Evolutionary conservation across 2,888 invertebrate genomes (phyloP).

Genomic region (Cyaniris semiargus): DNA sequence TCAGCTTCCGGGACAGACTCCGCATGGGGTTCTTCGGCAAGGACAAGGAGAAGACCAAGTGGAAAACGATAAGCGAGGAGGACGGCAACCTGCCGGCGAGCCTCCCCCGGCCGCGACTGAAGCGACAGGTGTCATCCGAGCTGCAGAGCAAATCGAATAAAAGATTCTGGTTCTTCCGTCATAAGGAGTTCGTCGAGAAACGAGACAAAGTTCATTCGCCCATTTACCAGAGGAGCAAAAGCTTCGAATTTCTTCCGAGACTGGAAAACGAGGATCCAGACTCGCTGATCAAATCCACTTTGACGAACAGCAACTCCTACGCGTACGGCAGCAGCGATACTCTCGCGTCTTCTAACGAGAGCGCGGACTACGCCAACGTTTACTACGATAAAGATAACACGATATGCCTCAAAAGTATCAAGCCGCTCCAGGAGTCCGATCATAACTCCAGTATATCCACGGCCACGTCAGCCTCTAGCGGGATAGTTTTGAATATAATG

Average conservation of each 20-base stretch:
- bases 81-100: slow-evolving; percentile 42
- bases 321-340: slow-evolving; percentile 63
- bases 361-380: slow-evolving; percentile 64
- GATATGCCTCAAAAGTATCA: slow-evolving; percentile 64
- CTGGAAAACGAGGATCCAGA: slow-evolving; percentile 59
- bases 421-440: slow-evolving; percentile 60
- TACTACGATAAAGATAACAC: slow-evolving; percentile 64
- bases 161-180: slow-evolving; percentile 70
- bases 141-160: slow-evolving; percentile 59
- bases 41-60: slow-evolving; percentile 58
- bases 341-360: slow-evolving; percentile 65
- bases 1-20: slow-evolving; percentile 70
- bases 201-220: slow-evolving; percentile 50
- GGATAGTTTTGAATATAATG: slow-evolving; percentile 58
- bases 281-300: slow-evolving; percentile 43
- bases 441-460: slow-evolving; percentile 62
- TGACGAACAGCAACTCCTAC: slow-evolving; percentile 57
- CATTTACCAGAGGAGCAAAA: slow-evolving; percentile 68
- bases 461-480: slow-evolving; percentile 62
- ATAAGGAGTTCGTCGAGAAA: slow-evolving; percentile 59
- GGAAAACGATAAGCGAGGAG: slow-evolving; percentile 58
- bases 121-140: slow-evolving; percentile 33
- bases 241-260: slow-evolving; percentile 71
- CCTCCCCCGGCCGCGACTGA: slow-evolving; percentile 34
- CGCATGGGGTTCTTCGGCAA: slow-evolving; percentile 65